Conservation (phyloP, 2,888 invertebrate genomes). For the Spilosoma lubricipeda region DNA sequence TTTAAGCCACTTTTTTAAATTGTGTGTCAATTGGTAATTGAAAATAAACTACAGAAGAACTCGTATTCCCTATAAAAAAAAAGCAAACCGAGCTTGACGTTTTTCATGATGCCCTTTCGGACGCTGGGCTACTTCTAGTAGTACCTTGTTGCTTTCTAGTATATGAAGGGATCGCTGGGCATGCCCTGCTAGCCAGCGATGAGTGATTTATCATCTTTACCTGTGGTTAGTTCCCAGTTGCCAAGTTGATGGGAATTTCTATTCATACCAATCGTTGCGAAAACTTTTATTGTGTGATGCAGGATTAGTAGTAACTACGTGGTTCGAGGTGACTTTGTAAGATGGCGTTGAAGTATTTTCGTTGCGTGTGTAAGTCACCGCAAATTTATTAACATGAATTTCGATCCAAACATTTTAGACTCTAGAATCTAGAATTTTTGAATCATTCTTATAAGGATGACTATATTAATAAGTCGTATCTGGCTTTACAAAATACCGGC, state of each 20-base stretch:
- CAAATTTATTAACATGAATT: not conserved
- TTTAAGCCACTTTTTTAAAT: not conserved
- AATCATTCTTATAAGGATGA: not conserved
- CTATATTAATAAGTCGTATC: not conserved
- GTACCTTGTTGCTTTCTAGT: not conserved
- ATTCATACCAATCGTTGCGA: not conserved
- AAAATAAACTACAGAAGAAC: too few species aligned
- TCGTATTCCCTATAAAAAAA: not conserved
- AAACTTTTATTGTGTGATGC: not conserved
- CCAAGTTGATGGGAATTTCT: not conserved
- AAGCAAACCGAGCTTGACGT: not conserved
- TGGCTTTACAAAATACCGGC: constrained; percentile 11
- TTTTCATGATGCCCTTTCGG: not conserved
- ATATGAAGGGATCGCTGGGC: not conserved
- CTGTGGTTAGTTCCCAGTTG: not conserved
- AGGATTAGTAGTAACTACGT: not conserved
- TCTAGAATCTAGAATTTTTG: not conserved
- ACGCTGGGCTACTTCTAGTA: not conserved
- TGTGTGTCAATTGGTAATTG: not conserved
- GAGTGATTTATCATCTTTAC: not conserved
- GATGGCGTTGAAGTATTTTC: not conserved
- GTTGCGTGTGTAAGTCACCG: not conserved
- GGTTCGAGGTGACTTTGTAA: not conserved
- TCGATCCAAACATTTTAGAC: not conserved
- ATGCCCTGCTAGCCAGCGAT: not conserved